Evolutionary conservation across 2,797 vertebrate species (phyloP).

Genomic region (Coreius guichenoti): DNA sequence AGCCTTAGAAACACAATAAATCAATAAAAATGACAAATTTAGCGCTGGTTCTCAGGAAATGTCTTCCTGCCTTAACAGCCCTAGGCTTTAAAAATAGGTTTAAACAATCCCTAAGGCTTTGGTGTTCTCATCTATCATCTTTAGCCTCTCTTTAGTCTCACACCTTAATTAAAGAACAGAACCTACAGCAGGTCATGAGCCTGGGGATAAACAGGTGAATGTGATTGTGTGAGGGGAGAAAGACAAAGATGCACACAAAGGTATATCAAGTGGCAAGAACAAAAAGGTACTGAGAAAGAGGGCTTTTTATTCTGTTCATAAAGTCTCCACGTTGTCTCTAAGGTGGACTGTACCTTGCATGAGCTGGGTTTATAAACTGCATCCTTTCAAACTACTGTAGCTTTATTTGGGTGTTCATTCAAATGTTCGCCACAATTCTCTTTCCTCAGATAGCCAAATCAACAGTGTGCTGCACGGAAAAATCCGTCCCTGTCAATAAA

Average conservation of each 20-base stretch:
- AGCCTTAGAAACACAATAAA: slow-evolving; percentile 21
- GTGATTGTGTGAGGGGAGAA: background rate
- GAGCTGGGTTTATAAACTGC: background rate
- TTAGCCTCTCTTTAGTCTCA: slow-evolving; percentile 31
- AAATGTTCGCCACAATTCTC: background rate
- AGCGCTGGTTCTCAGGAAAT: background rate
- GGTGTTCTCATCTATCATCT: background rate
- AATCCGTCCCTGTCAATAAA: background rate
- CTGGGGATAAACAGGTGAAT: slow-evolving; percentile 34
- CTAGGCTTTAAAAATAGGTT: slow-evolving; percentile 3
- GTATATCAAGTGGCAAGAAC: background rate
- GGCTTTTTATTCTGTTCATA: background rate
- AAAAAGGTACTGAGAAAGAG: background rate
- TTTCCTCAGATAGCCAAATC: background rate
- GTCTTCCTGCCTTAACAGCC: background rate
- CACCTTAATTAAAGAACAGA: slow-evolving; percentile 35
- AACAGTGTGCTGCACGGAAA: background rate
- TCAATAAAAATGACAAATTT: background rate
- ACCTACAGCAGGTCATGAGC: background rate
- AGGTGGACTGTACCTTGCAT: background rate
- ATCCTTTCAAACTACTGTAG: background rate
- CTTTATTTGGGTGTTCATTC: slow-evolving; percentile 4
- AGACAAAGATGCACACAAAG: background rate
- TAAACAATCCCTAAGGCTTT: slow-evolving; percentile 30
- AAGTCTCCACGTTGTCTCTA: background rate